phyloP scores from a whole-genome alignment of 2,113 vertebrate genomes.

The Rutilus rutilus region DNA sequence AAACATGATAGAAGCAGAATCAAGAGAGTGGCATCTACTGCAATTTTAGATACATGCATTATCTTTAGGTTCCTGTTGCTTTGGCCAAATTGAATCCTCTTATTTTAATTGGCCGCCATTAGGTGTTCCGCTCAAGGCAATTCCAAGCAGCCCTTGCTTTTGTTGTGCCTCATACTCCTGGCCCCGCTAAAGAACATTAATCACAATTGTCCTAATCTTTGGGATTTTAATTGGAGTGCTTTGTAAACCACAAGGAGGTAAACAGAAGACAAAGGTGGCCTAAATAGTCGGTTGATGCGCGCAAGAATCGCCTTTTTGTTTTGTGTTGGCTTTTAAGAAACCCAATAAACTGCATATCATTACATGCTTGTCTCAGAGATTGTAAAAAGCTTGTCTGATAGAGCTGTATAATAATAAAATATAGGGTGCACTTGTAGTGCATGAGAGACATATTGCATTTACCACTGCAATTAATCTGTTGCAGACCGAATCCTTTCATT shows the following conservation, averaged over 20 bases:
- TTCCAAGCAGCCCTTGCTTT: constrained; percentile 64
- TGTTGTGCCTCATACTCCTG: constrained; percentile 68
- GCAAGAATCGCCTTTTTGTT: not conserved
- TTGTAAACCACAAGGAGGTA: constrained; percentile 70
- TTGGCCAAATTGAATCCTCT: constrained; percentile 82
- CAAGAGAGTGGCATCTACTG: constrained; percentile 69
- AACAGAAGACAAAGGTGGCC: constrained; percentile 41
- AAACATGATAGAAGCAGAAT: constrained; percentile 67
- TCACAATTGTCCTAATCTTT: constrained; percentile 72
- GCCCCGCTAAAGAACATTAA: constrained; percentile 72
- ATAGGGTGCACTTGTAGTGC: not conserved
- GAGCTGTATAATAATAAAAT: constrained; percentile 29
- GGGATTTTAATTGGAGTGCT: constrained; percentile 70
- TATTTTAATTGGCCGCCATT: constrained; percentile 80
- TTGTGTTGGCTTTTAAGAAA: not conserved
- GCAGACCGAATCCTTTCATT: constrained; percentile 38
- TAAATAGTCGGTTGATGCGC: constrained; percentile 4
- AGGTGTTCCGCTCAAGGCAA: constrained; percentile 75
- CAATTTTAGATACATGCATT: constrained; percentile 77
- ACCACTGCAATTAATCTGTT: constrained; percentile 43
- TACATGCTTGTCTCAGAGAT: constrained; percentile 39
- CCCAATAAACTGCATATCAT: constrained; percentile 27
- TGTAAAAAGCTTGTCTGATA: constrained; percentile 38
- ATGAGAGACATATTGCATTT: constrained; percentile 33
- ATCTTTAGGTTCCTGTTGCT: constrained; percentile 78